These are phyloP conservation scores for Gobio occitaniae DNA, from an alignment of 2,797 vertebrate species.

Conservation along the genomic window DNA sequence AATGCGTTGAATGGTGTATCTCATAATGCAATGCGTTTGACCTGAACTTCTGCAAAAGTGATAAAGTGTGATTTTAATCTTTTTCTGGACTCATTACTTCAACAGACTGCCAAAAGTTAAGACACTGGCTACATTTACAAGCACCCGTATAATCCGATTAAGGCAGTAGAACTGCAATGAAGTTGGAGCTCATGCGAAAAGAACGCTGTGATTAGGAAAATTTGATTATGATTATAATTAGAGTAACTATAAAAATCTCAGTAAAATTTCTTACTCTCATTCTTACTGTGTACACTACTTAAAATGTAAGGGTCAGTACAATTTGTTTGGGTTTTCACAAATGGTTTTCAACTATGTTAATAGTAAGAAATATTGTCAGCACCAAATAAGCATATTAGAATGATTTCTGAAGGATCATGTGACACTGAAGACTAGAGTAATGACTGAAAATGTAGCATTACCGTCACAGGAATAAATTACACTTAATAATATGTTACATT, in stretches of 20 bases:
- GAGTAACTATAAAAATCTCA: not conserved
- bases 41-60: not conserved
- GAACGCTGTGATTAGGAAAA: not conserved
- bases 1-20: not conserved
- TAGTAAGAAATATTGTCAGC: too few species aligned
- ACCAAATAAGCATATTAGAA: not conserved
- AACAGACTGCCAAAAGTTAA: conserved; percentile 14
- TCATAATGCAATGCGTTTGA: not conserved
- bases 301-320: not conserved
- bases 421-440: not conserved
- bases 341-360: too few species aligned
- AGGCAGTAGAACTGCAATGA: not conserved
- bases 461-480: not conserved
- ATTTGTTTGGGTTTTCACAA: not conserved
- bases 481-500: not conserved
- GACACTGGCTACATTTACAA: not conserved
- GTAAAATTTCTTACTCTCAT: not conserved
- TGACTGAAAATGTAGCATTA: not conserved
- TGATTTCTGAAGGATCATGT: not conserved
- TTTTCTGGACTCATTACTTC: not conserved
- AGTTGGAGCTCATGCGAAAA: not conserved
- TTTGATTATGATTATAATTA: not conserved
- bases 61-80: not conserved
- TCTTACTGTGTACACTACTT: not conserved
- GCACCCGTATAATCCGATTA: not conserved